phyloP scores from a whole-genome alignment of 92 coral and sea anemone genomes.

The Zoanthus sociatus region DNA sequence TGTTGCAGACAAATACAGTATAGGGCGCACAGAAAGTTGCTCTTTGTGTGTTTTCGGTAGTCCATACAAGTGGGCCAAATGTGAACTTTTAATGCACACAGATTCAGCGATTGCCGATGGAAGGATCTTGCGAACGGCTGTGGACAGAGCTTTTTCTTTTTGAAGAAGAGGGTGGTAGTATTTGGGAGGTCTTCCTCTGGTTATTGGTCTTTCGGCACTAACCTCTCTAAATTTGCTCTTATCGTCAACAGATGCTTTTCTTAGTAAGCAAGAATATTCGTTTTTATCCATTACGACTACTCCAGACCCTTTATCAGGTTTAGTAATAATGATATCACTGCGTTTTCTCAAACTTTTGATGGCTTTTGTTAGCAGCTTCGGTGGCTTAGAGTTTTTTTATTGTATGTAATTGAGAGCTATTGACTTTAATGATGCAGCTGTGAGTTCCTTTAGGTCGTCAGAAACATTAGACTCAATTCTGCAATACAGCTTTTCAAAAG shows the following conservation, averaged over 20 bases:
- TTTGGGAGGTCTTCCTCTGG: too few relatives aligned
- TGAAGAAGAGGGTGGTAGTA: too few relatives aligned
- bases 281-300: not conserved
- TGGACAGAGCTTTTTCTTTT: not conserved
- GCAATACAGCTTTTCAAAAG: not conserved
- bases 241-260: constrained; percentile 1
- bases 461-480: not conserved
- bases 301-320: not conserved
- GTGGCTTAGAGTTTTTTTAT: not conserved
- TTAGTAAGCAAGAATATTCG: not conserved
- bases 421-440: not conserved
- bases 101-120: not conserved
- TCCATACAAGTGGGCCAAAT: not conserved
- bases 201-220: not conserved
- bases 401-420: not conserved
- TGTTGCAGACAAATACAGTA: too few relatives aligned
- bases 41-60: not conserved
- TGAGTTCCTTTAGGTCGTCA: not conserved
- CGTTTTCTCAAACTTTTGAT: not conserved
- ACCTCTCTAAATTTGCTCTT: not conserved
- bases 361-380: not conserved
- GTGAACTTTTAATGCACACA: not conserved
- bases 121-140: not conserved
- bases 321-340: not conserved
- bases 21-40: too few relatives aligned